Percentiles rank a stretch among this genome's conserved stretches.
These are phyloP conservation scores for Drosophila nigritarsus DNA, from an alignment of 2,888 invertebrate genomes.

Conservation along the genomic window DNA sequence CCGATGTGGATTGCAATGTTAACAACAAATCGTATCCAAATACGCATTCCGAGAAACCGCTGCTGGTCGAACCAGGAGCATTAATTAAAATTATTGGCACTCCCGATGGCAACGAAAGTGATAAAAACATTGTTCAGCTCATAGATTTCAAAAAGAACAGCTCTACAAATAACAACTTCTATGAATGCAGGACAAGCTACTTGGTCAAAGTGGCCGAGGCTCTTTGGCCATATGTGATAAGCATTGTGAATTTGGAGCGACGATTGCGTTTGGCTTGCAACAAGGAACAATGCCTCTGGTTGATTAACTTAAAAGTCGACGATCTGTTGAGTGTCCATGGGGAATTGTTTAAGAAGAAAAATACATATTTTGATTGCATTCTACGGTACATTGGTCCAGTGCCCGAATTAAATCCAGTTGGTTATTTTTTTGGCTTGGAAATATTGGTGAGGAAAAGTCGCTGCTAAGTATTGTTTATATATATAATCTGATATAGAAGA, in stretches of 20 bases:
- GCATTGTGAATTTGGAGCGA: slow-evolving; percentile 86
- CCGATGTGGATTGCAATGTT: slow-evolving; percentile 22
- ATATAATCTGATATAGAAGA: neutral
- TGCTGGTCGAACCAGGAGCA: slow-evolving; percentile 61
- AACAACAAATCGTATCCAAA: slow-evolving; percentile 22
- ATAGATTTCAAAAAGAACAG: slow-evolving; percentile 68
- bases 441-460: slow-evolving; percentile 85
- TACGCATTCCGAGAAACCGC: slow-evolving; percentile 24
- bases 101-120: slow-evolving; percentile 40
- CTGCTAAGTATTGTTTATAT: neutral
- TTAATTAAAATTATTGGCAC: slow-evolving; percentile 67
- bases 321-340: slow-evolving; percentile 84
- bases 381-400: slow-evolving; percentile 86
- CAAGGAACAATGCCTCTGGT: slow-evolving; percentile 84
- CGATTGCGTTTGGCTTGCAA: slow-evolving; percentile 85
- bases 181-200: slow-evolving; percentile 71
- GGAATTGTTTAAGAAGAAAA: slow-evolving; percentile 75
- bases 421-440: slow-evolving; percentile 87
- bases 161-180: slow-evolving; percentile 75
- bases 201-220: slow-evolving; percentile 73
- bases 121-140: slow-evolving; percentile 72
- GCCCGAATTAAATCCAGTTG: slow-evolving; percentile 86
- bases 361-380: slow-evolving; percentile 81
- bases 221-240: slow-evolving; percentile 86
- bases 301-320: slow-evolving; percentile 75